A percentile compares a stretch with the other conserved stretches of the same genome.
phyloP scores from a whole-genome alignment of 2,888 invertebrate species.

The Odontocolon sp. region DNA sequence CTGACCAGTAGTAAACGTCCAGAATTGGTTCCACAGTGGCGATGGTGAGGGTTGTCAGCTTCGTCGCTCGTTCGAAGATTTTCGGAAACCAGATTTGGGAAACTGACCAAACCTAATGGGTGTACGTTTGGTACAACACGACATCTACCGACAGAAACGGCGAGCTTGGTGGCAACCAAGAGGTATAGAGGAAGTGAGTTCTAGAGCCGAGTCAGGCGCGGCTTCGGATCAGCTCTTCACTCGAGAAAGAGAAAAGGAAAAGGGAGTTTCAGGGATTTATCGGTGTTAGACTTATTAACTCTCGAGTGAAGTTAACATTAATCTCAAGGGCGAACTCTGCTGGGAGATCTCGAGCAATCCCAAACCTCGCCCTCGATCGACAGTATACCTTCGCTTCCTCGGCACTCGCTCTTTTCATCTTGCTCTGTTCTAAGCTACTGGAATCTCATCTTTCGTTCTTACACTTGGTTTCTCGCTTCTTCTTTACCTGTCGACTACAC shows the following conservation, averaged over 20 bases:
- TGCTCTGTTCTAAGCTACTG: constrained; percentile 35
- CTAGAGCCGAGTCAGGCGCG: constrained; percentile 7
- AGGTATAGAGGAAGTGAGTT: constrained; percentile 6
- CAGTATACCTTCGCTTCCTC: constrained; percentile 40
- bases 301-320: constrained; percentile 78
- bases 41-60: constrained; percentile 55
- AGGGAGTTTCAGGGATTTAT: constrained; percentile 75
- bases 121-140: too few species aligned
- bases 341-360: constrained; percentile 55
- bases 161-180: not conserved
- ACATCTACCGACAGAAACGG: too few species aligned
- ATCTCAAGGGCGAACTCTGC: constrained; percentile 68
- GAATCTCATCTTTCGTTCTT: constrained; percentile 29
- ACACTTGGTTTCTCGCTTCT: constrained; percentile 25
- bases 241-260: constrained; percentile 46
- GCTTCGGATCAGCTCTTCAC: constrained; percentile 9
- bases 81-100: too few species aligned
- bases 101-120: too few species aligned
- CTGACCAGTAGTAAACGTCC: constrained; percentile 12
- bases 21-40: constrained; percentile 48
- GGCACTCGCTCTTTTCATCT: constrained; percentile 40
- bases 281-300: constrained; percentile 78
- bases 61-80: too few species aligned
- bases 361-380: constrained; percentile 55
- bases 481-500: constrained; percentile 21